Evolutionary conservation across 2,797 vertebrate genomes (phyloP), one percentile per base, ranked within the genome.

Genomic region (Microctenopoma stevenorrisi): DNA sequence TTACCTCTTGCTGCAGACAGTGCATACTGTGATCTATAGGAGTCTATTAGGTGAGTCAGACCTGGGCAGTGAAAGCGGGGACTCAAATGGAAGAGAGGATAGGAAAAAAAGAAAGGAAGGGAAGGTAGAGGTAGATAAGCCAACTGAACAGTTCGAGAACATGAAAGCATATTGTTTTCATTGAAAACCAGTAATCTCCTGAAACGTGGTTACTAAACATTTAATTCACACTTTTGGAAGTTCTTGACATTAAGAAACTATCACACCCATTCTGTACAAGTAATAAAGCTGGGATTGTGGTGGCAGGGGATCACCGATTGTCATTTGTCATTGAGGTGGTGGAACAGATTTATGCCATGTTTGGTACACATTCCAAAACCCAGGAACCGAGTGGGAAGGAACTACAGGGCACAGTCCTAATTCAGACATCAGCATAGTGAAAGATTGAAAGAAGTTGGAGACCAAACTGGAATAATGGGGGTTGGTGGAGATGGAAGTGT

Each of bases 21-120:
- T 49, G 49, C 46, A 58, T 18, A 65, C 28, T 69, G 63, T 58
- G 56, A 65, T 54, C 66, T 49, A 40, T 22, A 46, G 37, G 50
- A 74, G 64, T 47, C 26, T 47, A 54, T 57, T 46, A 47, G 13
- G 13, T 52, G 43, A 74, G 61, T 57, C 44, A 51, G 38, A 80
- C 48, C 3, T 3, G 0, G 15, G 13, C 7, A 52, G 33, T 40
- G 2, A 25, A 54, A 63, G 16, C 51, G 37, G 18, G 14, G 8
- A 47, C 10, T 54, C 0, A 51, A 25, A 30, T 56, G n/a, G 48
- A 30, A 52, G 16, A 0, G 28, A 11, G 48, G 1, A 15, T 8
- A 22, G 42, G 18, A 63, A 55, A 9, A 3, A 44, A 35, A 52
- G 4, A 40, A 38, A 33, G 14, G 10, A 43, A 28, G 55, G 55